phyloP scores from a whole-genome alignment of 2,113 vertebrate species.

The Aramus guarauna region DNA sequence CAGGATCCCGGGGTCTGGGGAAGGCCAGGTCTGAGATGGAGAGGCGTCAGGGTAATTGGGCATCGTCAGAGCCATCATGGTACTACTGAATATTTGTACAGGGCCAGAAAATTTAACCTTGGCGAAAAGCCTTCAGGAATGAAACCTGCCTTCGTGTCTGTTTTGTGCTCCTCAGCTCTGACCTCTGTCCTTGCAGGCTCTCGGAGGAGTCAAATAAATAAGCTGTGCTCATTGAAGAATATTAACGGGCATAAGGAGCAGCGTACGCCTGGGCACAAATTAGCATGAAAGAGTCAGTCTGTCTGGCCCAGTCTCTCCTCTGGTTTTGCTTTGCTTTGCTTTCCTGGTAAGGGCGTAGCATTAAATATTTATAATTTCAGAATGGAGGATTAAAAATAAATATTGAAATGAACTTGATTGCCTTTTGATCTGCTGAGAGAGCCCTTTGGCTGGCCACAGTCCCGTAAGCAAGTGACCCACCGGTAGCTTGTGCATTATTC shows the following conservation, averaged over 20 bases:
- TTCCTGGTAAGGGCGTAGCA: not conserved
- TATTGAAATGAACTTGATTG: constrained; percentile 59
- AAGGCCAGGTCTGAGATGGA: not conserved
- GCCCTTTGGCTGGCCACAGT: constrained; percentile 9
- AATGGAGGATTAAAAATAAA: constrained; percentile 55
- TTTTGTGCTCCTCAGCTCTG: not conserved
- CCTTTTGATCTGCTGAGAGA: constrained; percentile 44
- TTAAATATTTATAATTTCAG: constrained; percentile 60
- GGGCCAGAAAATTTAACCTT: not conserved
- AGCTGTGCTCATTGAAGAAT: not conserved
- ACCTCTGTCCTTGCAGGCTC: not conserved
- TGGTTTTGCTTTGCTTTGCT: not conserved
- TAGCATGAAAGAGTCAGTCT: not conserved
- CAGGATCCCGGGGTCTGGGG: not conserved
- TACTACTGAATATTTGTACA: fast-evolving
- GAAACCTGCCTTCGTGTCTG: not conserved
- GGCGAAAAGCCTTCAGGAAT: not conserved
- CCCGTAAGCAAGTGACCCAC: not conserved
- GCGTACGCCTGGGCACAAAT: not conserved
- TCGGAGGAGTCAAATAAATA: not conserved
- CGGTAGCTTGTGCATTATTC: constrained; percentile 14
- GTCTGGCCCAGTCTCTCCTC: not conserved
- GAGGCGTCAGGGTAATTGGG: not conserved
- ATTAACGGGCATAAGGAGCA: not conserved
- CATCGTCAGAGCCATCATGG: not conserved